These are phyloP conservation scores for Lampris incognitus DNA, from an alignment of 2,113 vertebrate species.

Conservation along the genomic window DNA sequence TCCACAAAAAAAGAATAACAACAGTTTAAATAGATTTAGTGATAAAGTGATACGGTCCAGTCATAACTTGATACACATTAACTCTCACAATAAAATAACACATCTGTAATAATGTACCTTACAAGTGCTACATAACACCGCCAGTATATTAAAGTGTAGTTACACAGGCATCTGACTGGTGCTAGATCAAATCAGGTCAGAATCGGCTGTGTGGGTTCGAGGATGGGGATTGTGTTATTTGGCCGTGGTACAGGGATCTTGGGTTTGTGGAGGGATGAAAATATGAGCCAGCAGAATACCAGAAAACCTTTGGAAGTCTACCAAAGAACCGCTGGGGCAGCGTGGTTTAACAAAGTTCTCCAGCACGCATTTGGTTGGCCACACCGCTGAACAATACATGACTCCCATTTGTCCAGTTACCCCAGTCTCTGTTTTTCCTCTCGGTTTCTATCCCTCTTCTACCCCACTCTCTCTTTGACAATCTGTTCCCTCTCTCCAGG, in stretches of 20 bases:
- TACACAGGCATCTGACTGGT: constrained; percentile 16
- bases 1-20: no score
- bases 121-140: background rate
- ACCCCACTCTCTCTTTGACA: constrained; percentile 3
- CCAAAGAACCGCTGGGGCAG: constrained; percentile 36
- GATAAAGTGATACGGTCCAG: background rate
- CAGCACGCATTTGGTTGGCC: constrained; percentile 60
- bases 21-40: background rate
- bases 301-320: constrained; percentile 41
- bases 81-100: background rate
- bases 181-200: constrained; percentile 23
- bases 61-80: no score
- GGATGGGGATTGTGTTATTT: constrained; percentile 54
- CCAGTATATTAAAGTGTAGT: constrained; percentile 25
- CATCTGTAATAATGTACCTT: background rate
- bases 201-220: constrained; percentile 48
- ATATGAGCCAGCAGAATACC: constrained; percentile 58
- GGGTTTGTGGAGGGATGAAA: constrained; percentile 20
- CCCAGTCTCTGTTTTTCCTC: constrained; percentile 43
- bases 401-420: constrained; percentile 65
- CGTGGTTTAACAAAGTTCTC: constrained; percentile 44
- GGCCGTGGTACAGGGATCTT: constrained; percentile 46
- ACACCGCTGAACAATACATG: constrained; percentile 41
- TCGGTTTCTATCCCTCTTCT: constrained; percentile 3
- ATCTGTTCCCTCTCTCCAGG: background rate